Conservation (phyloP, 2,113 vertebrate species). For the Micromys minutus region DNA sequence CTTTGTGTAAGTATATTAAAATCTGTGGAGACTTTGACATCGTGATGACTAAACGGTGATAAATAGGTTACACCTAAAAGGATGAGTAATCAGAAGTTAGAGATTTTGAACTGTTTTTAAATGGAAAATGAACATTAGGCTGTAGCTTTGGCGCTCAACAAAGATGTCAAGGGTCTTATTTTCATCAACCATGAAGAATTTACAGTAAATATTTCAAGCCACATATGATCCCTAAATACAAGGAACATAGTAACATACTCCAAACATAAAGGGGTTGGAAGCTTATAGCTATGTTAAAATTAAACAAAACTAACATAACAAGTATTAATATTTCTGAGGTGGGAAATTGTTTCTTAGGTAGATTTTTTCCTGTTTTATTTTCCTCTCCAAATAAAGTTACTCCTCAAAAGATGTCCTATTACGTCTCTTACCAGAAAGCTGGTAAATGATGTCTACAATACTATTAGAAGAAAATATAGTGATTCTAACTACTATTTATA, state of each 20-base stretch:
- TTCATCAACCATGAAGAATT: background rate
- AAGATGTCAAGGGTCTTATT: background rate
- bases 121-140: background rate
- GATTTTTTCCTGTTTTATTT: background rate
- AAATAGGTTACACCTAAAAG: slow-evolving; percentile 22
- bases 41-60: background rate
- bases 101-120: background rate
- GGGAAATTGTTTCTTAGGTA: background rate
- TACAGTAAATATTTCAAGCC: background rate
- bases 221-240: background rate
- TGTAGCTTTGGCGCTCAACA: background rate
- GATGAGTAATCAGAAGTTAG: background rate
- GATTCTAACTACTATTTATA: background rate
- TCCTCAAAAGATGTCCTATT: background rate
- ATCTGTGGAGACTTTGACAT: background rate
- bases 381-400: slow-evolving; percentile 12
- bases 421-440: background rate
- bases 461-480: background rate
- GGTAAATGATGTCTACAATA: background rate
- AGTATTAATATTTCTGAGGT: slow-evolving; percentile 1
- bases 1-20: background rate
- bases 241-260: background rate
- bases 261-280: background rate
- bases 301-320: background rate
- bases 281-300: background rate